Evolutionary conservation across 1,140 invertebrate genomes (phyloP), one percentile per base, ranked within the genome.

Genomic region (Cyclargus thomasi): DNA sequence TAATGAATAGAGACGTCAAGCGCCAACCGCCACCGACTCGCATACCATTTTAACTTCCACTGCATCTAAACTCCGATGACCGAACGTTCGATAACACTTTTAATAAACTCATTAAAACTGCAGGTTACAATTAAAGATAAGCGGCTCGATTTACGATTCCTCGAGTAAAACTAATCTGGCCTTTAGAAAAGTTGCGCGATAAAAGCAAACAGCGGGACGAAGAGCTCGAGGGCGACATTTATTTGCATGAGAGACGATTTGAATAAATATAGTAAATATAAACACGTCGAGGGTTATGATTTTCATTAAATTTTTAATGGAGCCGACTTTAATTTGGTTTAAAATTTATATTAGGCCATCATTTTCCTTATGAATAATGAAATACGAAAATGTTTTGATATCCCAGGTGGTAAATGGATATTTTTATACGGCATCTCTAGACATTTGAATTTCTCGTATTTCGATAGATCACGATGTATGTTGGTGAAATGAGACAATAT

Each of bases 1-100:
- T 90, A 88, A 90, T 87, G 88, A 86, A 88, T 88, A 83, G 86
- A 88, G 86, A 86, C 81, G 81, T 88, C 83, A 83, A 77, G 69
- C 77, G 75, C 70, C 83, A 83, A 86, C 82, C 84, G 75, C 80
- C 73, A 81, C 78, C 83, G 84, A 79, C 81, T 86, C 78, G 75
- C 79, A 79, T 83, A 83, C 80, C 77, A 82, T 84, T 88, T 81
- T 76, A 86, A 85, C 75, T 87, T 81, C 68, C 53, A 65, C 67
- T 67, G 36, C 67, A 74, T 81, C 77, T 70, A 72, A 82, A 85
- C 81, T 82, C 81, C 81, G 74, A 74, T 75, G 77, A 79, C 74
- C 71, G 73, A 17, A 63, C 8, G 4, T 22, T 53, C 17, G 36
- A 21, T 64, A 59, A 21, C 17, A 20, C 10, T 18, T 59, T 55